Evolutionary conservation across 1,140 invertebrate species (phyloP), one percentile per base, ranked within the genome.

Genomic region (Drosophila serrata): DNA sequence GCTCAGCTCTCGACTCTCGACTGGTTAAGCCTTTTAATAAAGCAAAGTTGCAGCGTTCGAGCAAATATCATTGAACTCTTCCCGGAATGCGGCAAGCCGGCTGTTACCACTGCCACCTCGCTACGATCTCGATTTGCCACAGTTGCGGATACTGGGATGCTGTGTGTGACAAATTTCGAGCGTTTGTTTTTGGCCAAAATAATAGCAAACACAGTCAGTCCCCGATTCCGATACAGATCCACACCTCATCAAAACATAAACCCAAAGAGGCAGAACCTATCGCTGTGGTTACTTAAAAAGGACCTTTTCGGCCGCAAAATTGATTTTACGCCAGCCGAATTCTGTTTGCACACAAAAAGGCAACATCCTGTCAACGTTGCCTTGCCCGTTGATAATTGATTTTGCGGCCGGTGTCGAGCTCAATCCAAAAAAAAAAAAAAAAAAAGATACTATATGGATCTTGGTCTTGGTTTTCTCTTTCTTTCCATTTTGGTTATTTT

Each of bases 11-110:
- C 29, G n/a, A 31, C 59, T 60, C 86, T 91, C 70, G 61, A 87
- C 80, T 81, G 69, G 80, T 91, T 91, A 91, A 91, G 90, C 90
- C 90, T 92, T 92, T 92, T 92, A 92, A 91, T 91, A 90, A 91
- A 87, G 90, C 81, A 91, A 91, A 91, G 80, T 42, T 78, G 53
- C 49, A 67, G 33, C 68, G 43, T 31, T 27, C 35, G 45, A 64
- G 81, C 80, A 90, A 90, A 91, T 82, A 68, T 53, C 87, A 82
- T 78, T 88, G 81, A 90, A 88, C 84, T 84, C 63, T 90, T 88
- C 84, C 51, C 51, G 84, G 85, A 88, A 88, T 90, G 80, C 69
- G 46, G 45, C 31, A n/a, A 57, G 45, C 27, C 19, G 33, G 24
- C 24, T 24, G 24, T 4, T 4, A 24, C 24, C 24, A 3, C 64